These are phyloP conservation scores for Porites lutea DNA, from an alignment of 64 coral and sea anemone species.

Conservation along the genomic window DNA sequence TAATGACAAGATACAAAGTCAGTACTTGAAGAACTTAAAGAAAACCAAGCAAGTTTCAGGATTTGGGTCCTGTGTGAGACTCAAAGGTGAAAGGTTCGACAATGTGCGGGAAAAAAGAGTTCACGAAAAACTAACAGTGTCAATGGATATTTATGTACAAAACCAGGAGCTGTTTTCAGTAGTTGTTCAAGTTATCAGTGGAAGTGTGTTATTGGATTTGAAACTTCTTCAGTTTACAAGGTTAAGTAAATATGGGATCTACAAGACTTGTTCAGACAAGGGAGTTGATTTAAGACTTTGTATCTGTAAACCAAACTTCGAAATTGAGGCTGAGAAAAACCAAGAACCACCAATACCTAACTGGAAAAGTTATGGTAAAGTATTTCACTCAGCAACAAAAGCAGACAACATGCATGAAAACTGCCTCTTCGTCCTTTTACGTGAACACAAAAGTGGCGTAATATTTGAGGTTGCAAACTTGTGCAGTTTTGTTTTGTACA, in stretches of 20 bases:
- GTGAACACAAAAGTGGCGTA: slow-evolving; percentile 13
- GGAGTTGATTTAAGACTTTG: slow-evolving; percentile 62
- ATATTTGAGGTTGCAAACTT: slow-evolving; percentile 29
- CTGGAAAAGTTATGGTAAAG: slow-evolving; percentile 30
- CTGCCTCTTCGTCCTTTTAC: slow-evolving; percentile 23
- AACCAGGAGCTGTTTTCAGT: slow-evolving; percentile 33
- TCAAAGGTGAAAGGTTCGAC: slow-evolving; percentile 35
- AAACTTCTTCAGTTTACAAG: slow-evolving; percentile 48
- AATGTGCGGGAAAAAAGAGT: slow-evolving; percentile 42
- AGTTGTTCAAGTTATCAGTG: slow-evolving; percentile 35
- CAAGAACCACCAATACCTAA: not conserved
- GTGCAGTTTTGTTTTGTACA: slow-evolving; percentile 37
- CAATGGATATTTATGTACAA: slow-evolving; percentile 36
- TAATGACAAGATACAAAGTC: slow-evolving; percentile 57
- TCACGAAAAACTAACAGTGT: slow-evolving; percentile 13
- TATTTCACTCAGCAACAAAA: slow-evolving; percentile 18
- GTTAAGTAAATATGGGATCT: slow-evolving; percentile 52
- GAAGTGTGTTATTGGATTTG: slow-evolving; percentile 38
- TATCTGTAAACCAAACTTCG: slow-evolving; percentile 16
- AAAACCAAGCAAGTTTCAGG: slow-evolving; percentile 9
- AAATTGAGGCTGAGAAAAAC: not conserved
- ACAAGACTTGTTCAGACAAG: slow-evolving; percentile 63
- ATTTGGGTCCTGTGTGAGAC: slow-evolving; percentile 53
- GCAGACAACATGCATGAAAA: slow-evolving; percentile 32
- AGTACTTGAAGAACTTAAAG: slow-evolving; percentile 4